Evolutionary conservation across 2,113 vertebrate genomes (phyloP), one percentile per base, ranked within the genome.

Genomic region (Hyla sarda): DNA sequence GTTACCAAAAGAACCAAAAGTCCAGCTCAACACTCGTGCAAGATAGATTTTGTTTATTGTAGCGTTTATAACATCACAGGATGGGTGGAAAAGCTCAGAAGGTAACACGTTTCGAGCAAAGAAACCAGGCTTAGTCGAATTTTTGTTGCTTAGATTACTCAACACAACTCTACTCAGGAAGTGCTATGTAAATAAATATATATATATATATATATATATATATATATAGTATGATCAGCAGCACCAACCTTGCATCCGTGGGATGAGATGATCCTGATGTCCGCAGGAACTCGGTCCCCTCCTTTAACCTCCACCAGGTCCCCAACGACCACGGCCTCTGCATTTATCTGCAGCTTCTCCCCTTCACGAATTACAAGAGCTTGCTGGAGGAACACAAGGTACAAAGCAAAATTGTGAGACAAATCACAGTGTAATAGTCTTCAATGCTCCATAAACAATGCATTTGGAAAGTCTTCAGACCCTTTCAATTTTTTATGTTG

Each of bases 281-380:
- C 94, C 0, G 94, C 94, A 0, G 94, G 94, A 12, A 95, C 91
- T 0, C 93, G 86, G 88, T 95, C 94, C 0, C 94, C 94, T 0
- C 94, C 94, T 72, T 95, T 94, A 73, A 95, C 92, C 84, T 95
- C 94, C 82, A 95, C 94, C 87, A 95, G 88, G 71, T 95, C 94
- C 0, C 94, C 94, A 0, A 94, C 93, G 84, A 95, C 94, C 83
- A 95, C 94, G 0, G 93, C 88, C 83, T 95, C 94, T 0, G 94
- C 94, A 0, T 95, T 95, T 83, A 95, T 92, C 86, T 95, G 94
- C 11, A 93, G 90, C 91, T 94, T 95, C 90, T 95, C 94, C 0
- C 94, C 94, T 78, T 95, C 94, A 0, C 94, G 92, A 74, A 95
- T 92, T 76, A 95, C 94, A 6, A 95, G 90, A 0, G 94, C 94